Conservation (phyloP, 2,888 invertebrate species). For the Acronicta leporina region DNA sequence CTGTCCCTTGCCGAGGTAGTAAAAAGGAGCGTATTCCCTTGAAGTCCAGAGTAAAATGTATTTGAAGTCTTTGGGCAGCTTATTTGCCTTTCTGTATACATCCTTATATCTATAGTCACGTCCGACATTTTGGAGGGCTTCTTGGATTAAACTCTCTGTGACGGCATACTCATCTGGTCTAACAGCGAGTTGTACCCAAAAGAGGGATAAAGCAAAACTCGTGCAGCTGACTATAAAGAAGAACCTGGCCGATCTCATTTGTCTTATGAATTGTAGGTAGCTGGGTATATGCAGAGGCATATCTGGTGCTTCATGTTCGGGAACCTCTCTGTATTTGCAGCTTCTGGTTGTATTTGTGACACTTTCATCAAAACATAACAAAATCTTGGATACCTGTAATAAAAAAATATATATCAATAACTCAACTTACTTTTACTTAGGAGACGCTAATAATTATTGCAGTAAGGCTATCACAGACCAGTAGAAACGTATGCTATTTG, state of each 20-base stretch:
- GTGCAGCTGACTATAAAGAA: constrained; percentile 67
- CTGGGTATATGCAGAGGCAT: constrained; percentile 58
- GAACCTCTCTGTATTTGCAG: constrained; percentile 5
- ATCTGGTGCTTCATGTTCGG: constrained; percentile 66
- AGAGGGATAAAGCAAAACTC: constrained; percentile 64
- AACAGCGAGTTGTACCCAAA: constrained; percentile 67
- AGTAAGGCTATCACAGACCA: too few species aligned
- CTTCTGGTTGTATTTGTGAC: constrained; percentile 44
- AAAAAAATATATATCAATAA: too few species aligned
- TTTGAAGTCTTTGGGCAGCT: constrained; percentile 70
- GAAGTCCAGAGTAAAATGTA: constrained; percentile 78
- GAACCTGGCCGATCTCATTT: constrained; percentile 63
- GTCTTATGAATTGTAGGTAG: constrained; percentile 55
- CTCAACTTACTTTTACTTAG: too few species aligned
- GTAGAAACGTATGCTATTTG: too few species aligned
- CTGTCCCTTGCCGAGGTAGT: constrained; percentile 71
- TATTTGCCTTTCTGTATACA: constrained; percentile 70
- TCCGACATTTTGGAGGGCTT: constrained; percentile 73
- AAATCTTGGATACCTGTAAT: constrained; percentile 1
- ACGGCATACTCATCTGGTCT: constrained; percentile 41
- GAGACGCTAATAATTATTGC: too few species aligned
- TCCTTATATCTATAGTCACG: constrained; percentile 73
- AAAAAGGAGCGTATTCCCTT: constrained; percentile 70
- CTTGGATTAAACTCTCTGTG: constrained; percentile 65
- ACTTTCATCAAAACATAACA: constrained; percentile 2